These are phyloP conservation scores for Amphiprion percula DNA, from an alignment of 2,113 vertebrate species.

Conservation along the genomic window DNA sequence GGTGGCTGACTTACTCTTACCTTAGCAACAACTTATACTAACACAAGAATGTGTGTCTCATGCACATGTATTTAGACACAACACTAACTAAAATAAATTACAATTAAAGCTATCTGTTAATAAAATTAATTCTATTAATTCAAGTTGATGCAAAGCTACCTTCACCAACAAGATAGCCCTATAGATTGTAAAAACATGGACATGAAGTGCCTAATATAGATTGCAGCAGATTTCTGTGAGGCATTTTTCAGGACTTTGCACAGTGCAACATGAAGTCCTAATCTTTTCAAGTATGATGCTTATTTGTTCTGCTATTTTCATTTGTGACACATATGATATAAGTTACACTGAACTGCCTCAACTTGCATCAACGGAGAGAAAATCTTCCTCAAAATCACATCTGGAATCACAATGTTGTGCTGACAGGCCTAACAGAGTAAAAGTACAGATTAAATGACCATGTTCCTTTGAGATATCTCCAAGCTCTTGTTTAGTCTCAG, in stretches of 20 bases:
- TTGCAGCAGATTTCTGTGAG: background rate
- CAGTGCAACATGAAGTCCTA: no score
- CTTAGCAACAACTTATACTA: background rate
- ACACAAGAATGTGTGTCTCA: no score
- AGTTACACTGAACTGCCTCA: background rate
- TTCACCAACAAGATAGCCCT: slow-evolving; percentile 2
- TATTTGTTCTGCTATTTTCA: background rate
- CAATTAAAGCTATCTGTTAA: background rate
- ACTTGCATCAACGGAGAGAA: background rate
- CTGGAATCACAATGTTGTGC: slow-evolving; percentile 1
- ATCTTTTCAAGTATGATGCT: background rate
- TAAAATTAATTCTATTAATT: background rate
- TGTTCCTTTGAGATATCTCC: background rate
- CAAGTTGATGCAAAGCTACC: background rate
- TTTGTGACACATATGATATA: slow-evolving; percentile 4
- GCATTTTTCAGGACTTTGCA: background rate
- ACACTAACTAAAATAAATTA: background rate
- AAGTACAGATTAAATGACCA: slow-evolving; percentile 1
- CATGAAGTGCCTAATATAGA: background rate
- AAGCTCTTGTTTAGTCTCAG: background rate
- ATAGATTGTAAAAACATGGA: background rate
- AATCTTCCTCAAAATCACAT: slow-evolving; percentile 8
- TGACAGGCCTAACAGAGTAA: background rate
- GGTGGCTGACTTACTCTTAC: background rate
- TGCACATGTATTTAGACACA: background rate